Base-by-base conservation (phyloP, 2,888 invertebrate species). In the Caenorhabditis angaria region DNA sequence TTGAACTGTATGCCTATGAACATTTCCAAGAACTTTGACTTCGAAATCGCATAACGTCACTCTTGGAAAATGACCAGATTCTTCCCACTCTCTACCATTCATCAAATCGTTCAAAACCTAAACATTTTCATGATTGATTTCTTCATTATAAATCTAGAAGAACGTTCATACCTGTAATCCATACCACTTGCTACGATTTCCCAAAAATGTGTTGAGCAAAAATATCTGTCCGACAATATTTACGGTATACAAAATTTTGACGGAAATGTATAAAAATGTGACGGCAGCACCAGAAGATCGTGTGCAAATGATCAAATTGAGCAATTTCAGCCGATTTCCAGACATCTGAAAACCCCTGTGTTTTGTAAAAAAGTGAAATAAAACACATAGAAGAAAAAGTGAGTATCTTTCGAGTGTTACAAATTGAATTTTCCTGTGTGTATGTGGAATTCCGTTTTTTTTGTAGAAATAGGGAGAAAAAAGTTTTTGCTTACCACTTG, bases 1-100 rank as follows among this genome's bases (percentile, higher is more conserved):
- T 61, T 86, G 85, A 10, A 86, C 86, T 1, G 86, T 87, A 65
- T 87, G 87, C 28, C 86, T 71, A 68, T 87, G 86, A 35, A 87
- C 87, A 70, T 87, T 87, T 41, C 87, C 87, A 1, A 87, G 78
- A 28, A 86, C 87, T 70, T 87, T 87, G 18, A 87, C 87, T 77
- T 88, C 87, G 66, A 87, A 88, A 65, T 87, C 87, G 68, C 87
- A 87, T n/a, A 87, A 66, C 18, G 87, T 87, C 8, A 87, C 87
- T 25, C 87, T 76, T 2, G 86, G 86, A 51, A 87, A 84, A 63
- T 85, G 83, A 5, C 86, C 85, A 8, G 81, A 81, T 62, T 87
- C 87, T 62, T 85, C 84, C 87, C 87, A 87, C 64, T 88, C 87
- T 14, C 86, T 72, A 18, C 87, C 87, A 70, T 85, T 86, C 86